A percentile compares a stretch with the other conserved stretches of the same genome.
phyloP scores from a whole-genome alignment of 2,888 invertebrate genomes.

The Coelopa pilipes region DNA sequence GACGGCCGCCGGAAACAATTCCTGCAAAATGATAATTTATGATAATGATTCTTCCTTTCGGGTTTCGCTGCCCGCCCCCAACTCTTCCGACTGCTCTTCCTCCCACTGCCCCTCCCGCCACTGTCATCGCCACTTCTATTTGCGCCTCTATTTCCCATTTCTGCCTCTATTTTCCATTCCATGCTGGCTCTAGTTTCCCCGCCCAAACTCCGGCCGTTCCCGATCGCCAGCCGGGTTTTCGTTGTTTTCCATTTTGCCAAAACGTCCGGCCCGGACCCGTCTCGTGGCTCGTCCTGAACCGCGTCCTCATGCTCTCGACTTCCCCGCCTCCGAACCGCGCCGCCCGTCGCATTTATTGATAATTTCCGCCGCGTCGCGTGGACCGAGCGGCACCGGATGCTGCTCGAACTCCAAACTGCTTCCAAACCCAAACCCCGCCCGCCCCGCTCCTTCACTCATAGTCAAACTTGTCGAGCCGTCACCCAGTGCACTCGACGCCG shows the following conservation, averaged over 20 bases:
- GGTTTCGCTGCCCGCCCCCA: too few relatives aligned
- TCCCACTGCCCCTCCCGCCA: too few relatives aligned
- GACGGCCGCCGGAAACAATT: conserved; percentile 58
- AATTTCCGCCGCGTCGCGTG: conserved; percentile 37
- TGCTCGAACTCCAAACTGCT: conserved; percentile 52
- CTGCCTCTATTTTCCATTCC: too few relatives aligned
- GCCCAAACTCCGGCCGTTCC: too few relatives aligned
- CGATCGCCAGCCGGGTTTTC: too few relatives aligned
- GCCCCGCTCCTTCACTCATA: conserved; percentile 6
- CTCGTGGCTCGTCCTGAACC: too few relatives aligned
- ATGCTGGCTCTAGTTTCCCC: too few relatives aligned
- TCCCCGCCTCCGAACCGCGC: conserved; percentile 7
- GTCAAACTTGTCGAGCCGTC: too few relatives aligned
- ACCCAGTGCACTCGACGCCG: conserved; percentile 30
- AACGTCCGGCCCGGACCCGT: conserved; percentile 32
- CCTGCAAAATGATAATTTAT: conserved; percentile 66
- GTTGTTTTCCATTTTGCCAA: conserved; percentile 39
- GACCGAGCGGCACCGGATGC: conserved; percentile 55
- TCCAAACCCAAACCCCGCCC: conserved; percentile 2
- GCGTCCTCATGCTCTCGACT: too few relatives aligned
- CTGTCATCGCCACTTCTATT: too few relatives aligned
- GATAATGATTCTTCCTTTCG: conserved; percentile 63
- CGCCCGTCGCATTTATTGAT: conserved; percentile 39
- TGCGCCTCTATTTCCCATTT: too few relatives aligned
- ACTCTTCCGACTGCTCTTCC: too few relatives aligned